Evolutionary conservation across 2,888 invertebrate genomes (phyloP), one percentile per base, ranked within the genome.

Genomic region (Thecophora atra): DNA sequence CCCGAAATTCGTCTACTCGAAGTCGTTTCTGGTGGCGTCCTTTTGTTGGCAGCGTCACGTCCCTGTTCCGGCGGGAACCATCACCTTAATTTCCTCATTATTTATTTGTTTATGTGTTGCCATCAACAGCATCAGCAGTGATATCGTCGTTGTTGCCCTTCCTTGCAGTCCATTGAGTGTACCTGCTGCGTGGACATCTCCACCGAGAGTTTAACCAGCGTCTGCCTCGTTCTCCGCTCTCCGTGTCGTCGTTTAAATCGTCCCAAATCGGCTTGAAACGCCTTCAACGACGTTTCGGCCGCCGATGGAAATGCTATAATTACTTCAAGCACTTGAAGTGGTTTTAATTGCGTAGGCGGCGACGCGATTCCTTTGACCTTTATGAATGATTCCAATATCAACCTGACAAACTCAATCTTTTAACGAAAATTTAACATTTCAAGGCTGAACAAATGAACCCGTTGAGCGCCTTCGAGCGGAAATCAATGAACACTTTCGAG

Each of bases 271-370:
- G 58, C 52, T 71, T 56, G 69, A 70, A n/a, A 64, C 42, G 60
- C 37, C 30, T 28, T 5, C 47, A 58, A 26, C 28, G 62, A 26
- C 7, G 54, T 17, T 42, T 21, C 62, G 30, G 24, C 24, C 51
- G 26, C 19, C 19, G 71, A 28, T 26, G 11, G 47, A 56, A 64
- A 69, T 64, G 74, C 69, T 78, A 78, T 78, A 82, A 81, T 82
- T 81, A 81, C 81, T 82, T 82, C 80, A 79, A 80, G 82, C 82
- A 76, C 79, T 78, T 79, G 81, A 81, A 81, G 80, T 82, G 81
- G 79, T 78, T n/a, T n/a, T 82, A 81, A 81, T 82, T 81, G 83
- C 78, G 21, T 44, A 67, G 66, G 66, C 51, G 26, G 65, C 56
- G 21, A 47, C 15, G 47, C 47, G 15, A 17, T 17, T 4, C 13